Conservation (phyloP, 2,113 vertebrate species). For the Phylloscopus trochiloides region DNA sequence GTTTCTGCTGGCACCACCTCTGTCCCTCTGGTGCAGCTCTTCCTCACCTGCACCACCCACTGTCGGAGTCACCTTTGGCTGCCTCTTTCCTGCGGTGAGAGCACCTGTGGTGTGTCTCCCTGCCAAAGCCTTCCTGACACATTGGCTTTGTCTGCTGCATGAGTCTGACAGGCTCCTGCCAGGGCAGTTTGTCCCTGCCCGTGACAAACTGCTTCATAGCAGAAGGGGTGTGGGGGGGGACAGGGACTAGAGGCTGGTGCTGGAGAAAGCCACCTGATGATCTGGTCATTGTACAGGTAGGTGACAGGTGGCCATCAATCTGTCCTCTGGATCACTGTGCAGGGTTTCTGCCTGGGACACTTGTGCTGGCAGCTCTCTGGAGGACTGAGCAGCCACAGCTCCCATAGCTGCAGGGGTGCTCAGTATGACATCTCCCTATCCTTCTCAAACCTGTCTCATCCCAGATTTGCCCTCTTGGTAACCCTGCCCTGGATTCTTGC, state of each 20-base stretch:
- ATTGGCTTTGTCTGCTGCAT: neutral
- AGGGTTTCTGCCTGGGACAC: neutral
- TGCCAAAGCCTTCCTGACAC: neutral
- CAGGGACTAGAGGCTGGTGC: neutral
- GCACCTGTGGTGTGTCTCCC: neutral
- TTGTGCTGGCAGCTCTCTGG: neutral
- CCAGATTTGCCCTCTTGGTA: neutral
- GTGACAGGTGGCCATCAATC: too few relatives aligned
- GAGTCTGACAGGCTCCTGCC: neutral
- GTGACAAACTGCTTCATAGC: neutral
- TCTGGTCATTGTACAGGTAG: too few relatives aligned
- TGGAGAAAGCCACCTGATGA: neutral
- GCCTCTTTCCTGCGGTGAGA: neutral
- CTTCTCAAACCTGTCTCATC: neutral
- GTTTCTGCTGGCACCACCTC: constrained; percentile 42
- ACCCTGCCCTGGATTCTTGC: neutral
- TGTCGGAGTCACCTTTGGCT: neutral
- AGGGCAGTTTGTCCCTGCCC: neutral
- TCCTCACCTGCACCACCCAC: neutral
- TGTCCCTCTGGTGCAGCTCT: neutral
- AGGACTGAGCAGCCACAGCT: neutral
- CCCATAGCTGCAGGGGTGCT: neutral
- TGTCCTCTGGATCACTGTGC: neutral
- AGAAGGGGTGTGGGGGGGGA: neutral
- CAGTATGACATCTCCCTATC: accelerated